These are phyloP conservation scores for Propsilocerus akamusi DNA, from an alignment of 1,140 invertebrate species.

Conservation along the genomic window DNA sequence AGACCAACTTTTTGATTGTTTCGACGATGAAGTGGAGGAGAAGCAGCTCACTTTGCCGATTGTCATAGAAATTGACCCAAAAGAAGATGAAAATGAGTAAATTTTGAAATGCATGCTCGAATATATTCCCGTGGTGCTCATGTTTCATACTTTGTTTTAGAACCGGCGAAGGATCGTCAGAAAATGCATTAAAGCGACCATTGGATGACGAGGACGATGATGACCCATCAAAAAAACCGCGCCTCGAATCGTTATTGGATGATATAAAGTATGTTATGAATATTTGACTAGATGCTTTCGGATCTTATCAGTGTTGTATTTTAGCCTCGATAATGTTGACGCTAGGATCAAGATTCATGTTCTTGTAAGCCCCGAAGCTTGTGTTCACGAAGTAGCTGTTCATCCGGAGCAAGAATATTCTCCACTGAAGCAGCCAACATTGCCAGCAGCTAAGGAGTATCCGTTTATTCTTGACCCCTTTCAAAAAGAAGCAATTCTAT, in stretches of 20 bases:
- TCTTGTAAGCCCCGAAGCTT: constrained; percentile 74
- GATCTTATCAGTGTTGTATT: constrained; percentile 4
- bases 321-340: constrained; percentile 13
- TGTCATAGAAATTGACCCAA: background rate
- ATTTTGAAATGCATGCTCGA: background rate
- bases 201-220: constrained; percentile 7
- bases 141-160: background rate
- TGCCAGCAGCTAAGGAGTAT: constrained; percentile 79
- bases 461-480: constrained; percentile 94
- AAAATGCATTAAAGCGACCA: background rate
- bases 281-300: background rate
- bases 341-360: constrained; percentile 65
- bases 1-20: constrained; percentile 20
- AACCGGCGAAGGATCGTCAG: background rate
- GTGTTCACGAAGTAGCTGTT: constrained; percentile 83
- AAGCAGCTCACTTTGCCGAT: background rate
- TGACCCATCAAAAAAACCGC: constrained; percentile 5
- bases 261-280: constrained; percentile 21
- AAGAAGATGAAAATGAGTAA: background rate
- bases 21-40: constrained; percentile 8
- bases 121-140: background rate
- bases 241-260: constrained; percentile 21
- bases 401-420: constrained; percentile 70
- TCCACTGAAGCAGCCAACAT: constrained; percentile 36
- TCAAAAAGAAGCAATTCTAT: constrained; percentile 93